These are phyloP conservation scores for Drosophila meridionalis DNA, from an alignment of 2,888 invertebrate species.

Conservation along the genomic window DNA sequence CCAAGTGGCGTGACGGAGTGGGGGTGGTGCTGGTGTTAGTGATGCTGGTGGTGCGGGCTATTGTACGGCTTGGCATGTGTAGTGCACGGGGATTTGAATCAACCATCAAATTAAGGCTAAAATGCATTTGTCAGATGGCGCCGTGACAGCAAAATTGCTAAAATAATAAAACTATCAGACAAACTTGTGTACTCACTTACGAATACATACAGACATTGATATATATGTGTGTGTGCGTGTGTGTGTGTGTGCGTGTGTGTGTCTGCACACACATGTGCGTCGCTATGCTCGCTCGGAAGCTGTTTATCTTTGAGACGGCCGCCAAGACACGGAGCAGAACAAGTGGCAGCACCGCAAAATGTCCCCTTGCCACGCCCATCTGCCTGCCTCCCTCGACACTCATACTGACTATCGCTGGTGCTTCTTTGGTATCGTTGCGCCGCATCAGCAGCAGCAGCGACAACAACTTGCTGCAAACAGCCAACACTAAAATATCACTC, in stretches of 20 bases:
- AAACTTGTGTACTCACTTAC: constrained; percentile 30
- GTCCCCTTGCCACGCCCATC: constrained; percentile 20
- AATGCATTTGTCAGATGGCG: constrained; percentile 61
- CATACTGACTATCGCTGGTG: neutral
- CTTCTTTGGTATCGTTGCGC: constrained; percentile 7
- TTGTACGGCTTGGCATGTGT: neutral
- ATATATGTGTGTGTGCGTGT: neutral
- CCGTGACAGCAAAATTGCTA: constrained; percentile 53
- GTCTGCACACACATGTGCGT: constrained; percentile 13
- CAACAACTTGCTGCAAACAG: constrained; percentile 60
- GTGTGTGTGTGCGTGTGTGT: neutral
- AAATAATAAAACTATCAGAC: constrained; percentile 59
- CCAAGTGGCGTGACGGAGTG: neutral
- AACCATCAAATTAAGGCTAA: constrained; percentile 71
- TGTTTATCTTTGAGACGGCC: constrained; percentile 49
- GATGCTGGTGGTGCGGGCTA: too few relatives aligned
- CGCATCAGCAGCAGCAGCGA: constrained; percentile 23
- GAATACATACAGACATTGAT: neutral
- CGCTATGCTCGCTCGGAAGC: constrained; percentile 35
- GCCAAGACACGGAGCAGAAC: constrained; percentile 33
- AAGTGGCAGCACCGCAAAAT: constrained; percentile 58
- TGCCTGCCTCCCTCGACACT: neutral
- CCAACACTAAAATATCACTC: constrained; percentile 74
- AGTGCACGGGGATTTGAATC: constrained; percentile 24
- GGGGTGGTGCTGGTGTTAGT: neutral